A percentile compares a stretch with the other conserved stretches of the same genome.
phyloP scores from a whole-genome alignment of 64 coral and sea anemone genomes.

The Porites lutea region DNA sequence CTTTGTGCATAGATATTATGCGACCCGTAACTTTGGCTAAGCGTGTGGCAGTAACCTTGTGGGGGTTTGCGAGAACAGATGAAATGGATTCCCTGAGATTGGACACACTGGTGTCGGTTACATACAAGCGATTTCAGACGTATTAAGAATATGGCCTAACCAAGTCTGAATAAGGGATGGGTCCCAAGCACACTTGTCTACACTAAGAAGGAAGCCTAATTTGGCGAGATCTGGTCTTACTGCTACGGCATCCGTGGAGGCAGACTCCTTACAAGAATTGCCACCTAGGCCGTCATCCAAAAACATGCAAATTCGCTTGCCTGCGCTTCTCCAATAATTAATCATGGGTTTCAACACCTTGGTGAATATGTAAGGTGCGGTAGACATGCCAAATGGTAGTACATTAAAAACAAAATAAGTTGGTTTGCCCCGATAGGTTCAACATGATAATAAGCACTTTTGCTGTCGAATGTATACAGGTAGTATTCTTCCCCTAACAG shows the following conservation, averaged over 20 bases:
- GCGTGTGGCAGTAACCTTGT: conserved; percentile 7
- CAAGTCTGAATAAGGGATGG: not conserved
- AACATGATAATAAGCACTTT: conserved; percentile 54
- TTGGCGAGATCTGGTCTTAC: not conserved
- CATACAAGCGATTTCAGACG: conserved; percentile 14
- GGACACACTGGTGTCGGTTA: not conserved
- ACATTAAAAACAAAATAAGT: conserved; percentile 28
- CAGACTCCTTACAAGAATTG: not conserved
- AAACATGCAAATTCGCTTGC: too few relatives aligned
- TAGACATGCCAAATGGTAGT: conserved; percentile 19
- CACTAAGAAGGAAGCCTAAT: not conserved
- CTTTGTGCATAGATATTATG: conserved; percentile 41
- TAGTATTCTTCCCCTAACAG: not conserved
- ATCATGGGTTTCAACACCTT: not conserved
- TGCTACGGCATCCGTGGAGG: not conserved
- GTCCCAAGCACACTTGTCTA: not conserved
- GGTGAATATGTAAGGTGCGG: conserved; percentile 35
- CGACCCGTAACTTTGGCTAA: conserved; percentile 48
- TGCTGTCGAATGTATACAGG: conserved; percentile 35
- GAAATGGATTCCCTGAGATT: conserved; percentile 41
- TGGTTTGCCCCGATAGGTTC: not conserved
- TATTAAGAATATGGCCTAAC: conserved; percentile 4
- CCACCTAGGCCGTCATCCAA: not conserved
- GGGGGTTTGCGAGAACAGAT: conserved; percentile 4
- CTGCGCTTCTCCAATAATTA: not conserved